Conservation (phyloP, 2,888 invertebrate genomes). For the Spilarctia lutea region DNA sequence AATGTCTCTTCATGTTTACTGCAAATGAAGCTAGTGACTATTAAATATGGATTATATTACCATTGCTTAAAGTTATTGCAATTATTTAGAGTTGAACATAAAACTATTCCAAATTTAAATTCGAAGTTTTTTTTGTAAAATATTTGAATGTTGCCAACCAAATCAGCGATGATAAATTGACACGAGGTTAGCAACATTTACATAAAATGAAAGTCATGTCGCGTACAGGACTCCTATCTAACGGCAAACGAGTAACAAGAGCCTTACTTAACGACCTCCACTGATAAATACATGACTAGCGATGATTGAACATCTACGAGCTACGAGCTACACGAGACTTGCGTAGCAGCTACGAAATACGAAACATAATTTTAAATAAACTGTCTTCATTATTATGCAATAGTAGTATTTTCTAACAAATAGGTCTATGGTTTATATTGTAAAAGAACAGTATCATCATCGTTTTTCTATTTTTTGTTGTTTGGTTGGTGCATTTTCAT, state of each 20-base stretch:
- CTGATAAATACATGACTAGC: slow-evolving; percentile 28
- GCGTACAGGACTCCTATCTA: slow-evolving; percentile 32
- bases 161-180: background rate
- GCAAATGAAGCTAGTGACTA: background rate
- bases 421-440: background rate
- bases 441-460: background rate
- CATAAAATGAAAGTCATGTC: background rate
- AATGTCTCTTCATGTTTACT: no score
- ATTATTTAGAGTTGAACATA: no score
- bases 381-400: background rate
- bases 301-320: slow-evolving; percentile 44
- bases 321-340: slow-evolving; percentile 36
- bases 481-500: background rate
- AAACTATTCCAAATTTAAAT: no score
- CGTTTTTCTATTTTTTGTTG: no score
- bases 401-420: background rate
- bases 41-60: background rate
- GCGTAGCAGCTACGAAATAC: slow-evolving; percentile 46
- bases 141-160: background rate
- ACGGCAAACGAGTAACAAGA: slow-evolving; percentile 35
- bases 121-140: background rate
- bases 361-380: slow-evolving; percentile 10
- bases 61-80: background rate
- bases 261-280: slow-evolving; percentile 30
- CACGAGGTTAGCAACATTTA: background rate